A percentile compares a stretch with the other conserved stretches of the same genome.
These are phyloP conservation scores for Acropora yongei DNA, from an alignment of 64 coral and sea anemone species.

Conservation along the genomic window DNA sequence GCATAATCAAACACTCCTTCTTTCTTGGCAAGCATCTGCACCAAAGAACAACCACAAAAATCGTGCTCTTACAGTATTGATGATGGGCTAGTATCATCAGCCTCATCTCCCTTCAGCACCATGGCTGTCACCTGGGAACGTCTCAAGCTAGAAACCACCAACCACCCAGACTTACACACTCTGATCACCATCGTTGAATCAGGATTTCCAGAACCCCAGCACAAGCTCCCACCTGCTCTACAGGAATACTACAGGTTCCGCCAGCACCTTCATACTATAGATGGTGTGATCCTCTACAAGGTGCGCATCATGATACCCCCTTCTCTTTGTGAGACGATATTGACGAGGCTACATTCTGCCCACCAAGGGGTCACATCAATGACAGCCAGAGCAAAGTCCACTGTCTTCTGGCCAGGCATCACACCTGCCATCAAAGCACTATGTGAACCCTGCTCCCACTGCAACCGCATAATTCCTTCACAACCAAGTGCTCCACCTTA, in stretches of 20 bases:
- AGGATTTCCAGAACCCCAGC: slow-evolving; percentile 44
- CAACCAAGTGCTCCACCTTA: slow-evolving; percentile 35
- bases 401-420: slow-evolving; percentile 65
- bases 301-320: slow-evolving; percentile 18
- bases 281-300: slow-evolving; percentile 50
- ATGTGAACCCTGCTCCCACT: slow-evolving; percentile 6
- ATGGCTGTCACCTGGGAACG: slow-evolving; percentile 18
- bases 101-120: slow-evolving; percentile 10
- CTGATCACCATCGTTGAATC: slow-evolving; percentile 12
- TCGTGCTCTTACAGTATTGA: neutral
- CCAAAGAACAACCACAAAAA: neutral
- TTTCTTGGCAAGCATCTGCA: neutral
- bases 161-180: neutral
- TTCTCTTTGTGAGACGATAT: neutral
- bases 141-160: slow-evolving; percentile 1
- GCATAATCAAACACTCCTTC: neutral
- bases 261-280: slow-evolving; percentile 41
- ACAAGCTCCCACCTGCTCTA: slow-evolving; percentile 33
- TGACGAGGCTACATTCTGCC: slow-evolving; percentile 32
- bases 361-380: slow-evolving; percentile 39
- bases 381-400: slow-evolving; percentile 11
- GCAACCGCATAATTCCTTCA: slow-evolving; percentile 15
- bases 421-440: neutral
- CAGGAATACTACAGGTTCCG: slow-evolving; percentile 40
- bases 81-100: slow-evolving; percentile 5